A percentile compares a stretch with the other conserved stretches of the same genome.
phyloP scores from a whole-genome alignment of 2,113 vertebrate genomes.

The Heloderma charlesbogerti region DNA sequence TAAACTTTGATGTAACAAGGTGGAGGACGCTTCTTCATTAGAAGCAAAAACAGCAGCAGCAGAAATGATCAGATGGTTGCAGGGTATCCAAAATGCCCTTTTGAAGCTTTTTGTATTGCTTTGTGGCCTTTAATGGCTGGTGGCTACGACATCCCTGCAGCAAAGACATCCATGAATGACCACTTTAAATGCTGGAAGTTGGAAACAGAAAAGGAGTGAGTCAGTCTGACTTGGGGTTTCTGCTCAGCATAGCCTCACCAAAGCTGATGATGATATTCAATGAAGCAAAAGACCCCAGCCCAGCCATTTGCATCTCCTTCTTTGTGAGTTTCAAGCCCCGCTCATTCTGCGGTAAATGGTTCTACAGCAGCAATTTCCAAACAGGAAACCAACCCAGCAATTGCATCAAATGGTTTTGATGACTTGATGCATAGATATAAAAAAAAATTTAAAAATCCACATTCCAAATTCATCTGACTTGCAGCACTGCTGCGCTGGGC shows the following conservation, averaged over 20 bases:
- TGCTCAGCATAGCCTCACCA: not conserved
- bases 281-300: conserved; percentile 43
- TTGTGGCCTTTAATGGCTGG: not conserved
- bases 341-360: conserved; percentile 62
- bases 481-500: rapidly evolving
- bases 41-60: not conserved
- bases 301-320: conserved; percentile 29
- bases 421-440: conserved; percentile 32
- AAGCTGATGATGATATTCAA: not conserved
- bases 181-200: not conserved
- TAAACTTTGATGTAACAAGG: not conserved
- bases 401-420: conserved; percentile 23
- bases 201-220: not conserved
- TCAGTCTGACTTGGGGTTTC: not conserved
- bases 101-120: not conserved
- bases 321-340: conserved; percentile 55
- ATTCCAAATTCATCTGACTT: not conserved
- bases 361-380: conserved; percentile 59
- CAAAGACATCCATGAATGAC: not conserved
- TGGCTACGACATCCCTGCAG: not conserved
- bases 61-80: not conserved
- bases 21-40: not conserved
- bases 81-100: not conserved
- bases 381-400: conserved; percentile 59
- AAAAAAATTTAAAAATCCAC: not conserved